Evolutionary conservation across 2,888 invertebrate species (phyloP), one percentile per base, ranked within the genome.

Genomic region (Macroteleia sp.): DNA sequence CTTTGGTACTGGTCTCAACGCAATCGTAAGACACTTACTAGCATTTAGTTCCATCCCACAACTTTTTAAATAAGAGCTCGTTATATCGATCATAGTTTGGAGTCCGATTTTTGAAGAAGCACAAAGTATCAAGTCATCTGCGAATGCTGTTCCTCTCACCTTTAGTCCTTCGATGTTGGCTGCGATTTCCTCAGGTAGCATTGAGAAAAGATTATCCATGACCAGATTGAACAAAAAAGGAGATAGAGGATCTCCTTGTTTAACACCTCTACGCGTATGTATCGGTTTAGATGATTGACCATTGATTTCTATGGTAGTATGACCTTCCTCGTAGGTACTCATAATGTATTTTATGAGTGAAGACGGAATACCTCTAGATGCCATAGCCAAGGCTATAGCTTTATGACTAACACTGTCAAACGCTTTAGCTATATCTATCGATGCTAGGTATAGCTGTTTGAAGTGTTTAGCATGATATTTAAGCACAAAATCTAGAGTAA

Each of bases 211-310:
- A 3, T 16, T 3, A 34, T 50, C 62, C 19, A 62, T 41, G 5
- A 50, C 64, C 41, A 17, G 75, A 76, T 0, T 81, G 76, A 5
- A 81, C 62, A 8, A 71, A 64, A 1, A 75, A 0, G 74, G 82
- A 0, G 82, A 84, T 0, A 82, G 41, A 0, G 83, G 83, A 32
- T 83, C 82, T 1, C 83, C 81, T 16, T 83, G 82, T 19, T 74
- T 82, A 0, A 83, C 85, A 0, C 82, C 82, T 4, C 5, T 34
- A 12, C 6, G 12, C 1, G 54, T 44, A 2, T 54, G 19, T 1
- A 66, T 54, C 2, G 44, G 34, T 3, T 30, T 3, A n/a, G 67
- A 46, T 4, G 67, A 44, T 4, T 36, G 46, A 14, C 4, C 16
- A 0, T 22, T 14, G 2, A 9, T 3, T 12, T 2, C 14, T 14